Evolutionary conservation across 2,113 vertebrate species (phyloP), one percentile per base, ranked within the genome.

Genomic region (Podiceps cristatus): DNA sequence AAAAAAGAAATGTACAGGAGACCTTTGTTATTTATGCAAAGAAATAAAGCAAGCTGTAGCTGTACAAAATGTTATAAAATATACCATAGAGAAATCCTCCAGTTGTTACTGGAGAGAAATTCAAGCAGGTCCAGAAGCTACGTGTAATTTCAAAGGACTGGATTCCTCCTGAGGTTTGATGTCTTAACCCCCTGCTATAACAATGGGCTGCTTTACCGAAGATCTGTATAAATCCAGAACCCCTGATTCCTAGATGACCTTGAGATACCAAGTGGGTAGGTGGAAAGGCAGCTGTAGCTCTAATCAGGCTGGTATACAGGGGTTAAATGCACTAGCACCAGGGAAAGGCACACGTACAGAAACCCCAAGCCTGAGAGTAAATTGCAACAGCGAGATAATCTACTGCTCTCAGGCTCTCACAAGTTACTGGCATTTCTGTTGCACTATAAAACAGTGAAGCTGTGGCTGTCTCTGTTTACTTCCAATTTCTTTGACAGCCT

Each of bases 21-120:
- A 97, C 90, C 72, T 94, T 97, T 97, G 95, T 97, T 98, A 98
- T 95, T 98, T 98, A 97, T 96, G 96, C 97, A 98, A 94, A 84
- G 82, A 96, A 97, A 97, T 95, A 97, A 98, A 98, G 71, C 73
- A 90, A 91, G 96, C 90, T 97, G 53, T 77, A 91, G 55, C 92
- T 87, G 37, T 83, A 86, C 40, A 74, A 92, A 97, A 93, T 60
- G 58, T 86, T 93, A 62, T 96, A 88, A 98, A 97, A 96, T 96
- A 95, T 29, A 37, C 74, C 53, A 25, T 69, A 95, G 90, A 85
- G 91, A 98, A 98, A 96, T 97, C 96, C 45, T 63, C 23, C 28
- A 45, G 76, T 84, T 93, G 91, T 90, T 93, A 81, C 86, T 92
- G 66, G 49, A 92, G 94, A 96, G 55, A 97, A 96, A 97, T 74